Percentiles rank a stretch among this genome's conserved stretches.
phyloP scores from a whole-genome alignment of 2,113 vertebrate species.

The Vulpes vulpes region DNA sequence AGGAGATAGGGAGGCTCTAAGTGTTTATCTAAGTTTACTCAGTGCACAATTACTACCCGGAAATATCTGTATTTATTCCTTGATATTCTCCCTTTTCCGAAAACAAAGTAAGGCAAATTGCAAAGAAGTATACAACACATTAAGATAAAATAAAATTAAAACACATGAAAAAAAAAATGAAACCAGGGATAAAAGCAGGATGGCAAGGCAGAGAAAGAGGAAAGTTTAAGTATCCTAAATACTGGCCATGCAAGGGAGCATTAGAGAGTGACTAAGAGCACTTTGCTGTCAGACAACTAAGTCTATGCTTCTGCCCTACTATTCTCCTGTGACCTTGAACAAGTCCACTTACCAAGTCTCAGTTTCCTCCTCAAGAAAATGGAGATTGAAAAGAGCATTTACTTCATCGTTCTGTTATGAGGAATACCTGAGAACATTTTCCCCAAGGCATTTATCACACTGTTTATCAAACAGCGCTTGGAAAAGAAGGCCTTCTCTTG shows the following conservation, averaged over 20 bases:
- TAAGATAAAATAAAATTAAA: conserved; percentile 11
- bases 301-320: not conserved
- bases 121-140: not conserved
- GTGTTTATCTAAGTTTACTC: conserved; percentile 12
- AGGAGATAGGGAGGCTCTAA: not conserved
- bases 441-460: not conserved
- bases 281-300: not conserved
- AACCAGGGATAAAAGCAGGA: not conserved
- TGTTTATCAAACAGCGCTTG: not conserved
- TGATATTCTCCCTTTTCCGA: not conserved
- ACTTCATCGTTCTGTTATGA: not conserved
- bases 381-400: not conserved
- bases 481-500: not conserved
- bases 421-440: not conserved
- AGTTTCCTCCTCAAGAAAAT: not conserved
- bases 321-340: not conserved
- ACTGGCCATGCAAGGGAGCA: fast-evolving
- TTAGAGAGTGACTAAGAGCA: not conserved
- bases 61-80: not conserved
- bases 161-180: not conserved
- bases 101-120: not conserved
- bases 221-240: not conserved
- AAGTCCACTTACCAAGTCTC: not conserved
- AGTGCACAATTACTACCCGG: not conserved
- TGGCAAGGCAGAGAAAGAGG: not conserved